Evolutionary conservation across 2,113 vertebrate species (phyloP), one percentile per base, ranked within the genome.

Genomic region (Aix galericulata): DNA sequence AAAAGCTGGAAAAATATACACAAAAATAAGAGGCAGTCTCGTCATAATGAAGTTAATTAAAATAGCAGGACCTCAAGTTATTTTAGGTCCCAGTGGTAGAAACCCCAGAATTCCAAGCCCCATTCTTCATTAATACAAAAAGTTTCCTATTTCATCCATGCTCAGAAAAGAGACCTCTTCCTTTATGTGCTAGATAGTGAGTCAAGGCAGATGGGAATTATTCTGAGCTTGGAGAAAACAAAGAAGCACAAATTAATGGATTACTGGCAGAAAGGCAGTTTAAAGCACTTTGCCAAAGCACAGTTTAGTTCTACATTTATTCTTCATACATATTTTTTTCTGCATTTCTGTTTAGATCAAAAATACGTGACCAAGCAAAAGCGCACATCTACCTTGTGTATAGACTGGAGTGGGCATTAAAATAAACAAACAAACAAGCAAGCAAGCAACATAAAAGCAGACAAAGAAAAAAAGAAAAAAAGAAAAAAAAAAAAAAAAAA

Each of bases 151-250:
- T 63, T 88, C 36, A 50, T 77, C 73, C n/a, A 14, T 79, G 71
- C 80, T 95, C 69, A 78, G 72, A 74, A 88, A 96, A 95, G 11
- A 32, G 86, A 92, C 78, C 80, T 95, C 64, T 81, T 96, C 93
- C 88, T 95, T 94, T 98, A 84, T 92, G 64, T 14, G 4, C 86
- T 95, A 88, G 76, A 95, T 87, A 95, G 77, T 84, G 71, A 97
- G 73, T 60, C 78, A 93, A 95, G 91, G 86, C 94, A 97, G 90
- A 97, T 95, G 96, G 94, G 91, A 96, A 95, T 96, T 97, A 95
- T 96, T 95, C 92, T 93, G 73, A 96, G 91, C 95, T 84, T 96
- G 85, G 82, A 95, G 95, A 96, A 98, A 97, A 95, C 93, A 97
- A 95, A 88, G 94, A 44, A 94, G 82, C 72, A 94, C 95, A 96